Percentiles rank a stretch among this genome's conserved stretches.
Evolutionary conservation across 2,113 vertebrate genomes (phyloP).

Genomic region (Carassius auratus): DNA sequence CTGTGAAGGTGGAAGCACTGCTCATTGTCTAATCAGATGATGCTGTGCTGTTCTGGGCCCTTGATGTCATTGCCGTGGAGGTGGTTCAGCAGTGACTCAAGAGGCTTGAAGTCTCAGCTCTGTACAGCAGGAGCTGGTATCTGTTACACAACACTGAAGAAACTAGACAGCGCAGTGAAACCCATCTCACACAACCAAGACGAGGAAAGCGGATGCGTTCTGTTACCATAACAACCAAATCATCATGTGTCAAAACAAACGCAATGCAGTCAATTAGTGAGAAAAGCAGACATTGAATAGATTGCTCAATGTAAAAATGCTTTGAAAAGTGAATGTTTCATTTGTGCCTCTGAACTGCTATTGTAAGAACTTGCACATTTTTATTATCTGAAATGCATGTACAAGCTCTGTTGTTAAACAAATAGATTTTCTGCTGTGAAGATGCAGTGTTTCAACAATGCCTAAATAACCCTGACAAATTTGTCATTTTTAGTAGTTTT

Average conservation of each 20-base stretch:
- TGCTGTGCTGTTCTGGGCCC: neutral
- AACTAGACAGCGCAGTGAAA: neutral
- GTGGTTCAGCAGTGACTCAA: conserved; percentile 23
- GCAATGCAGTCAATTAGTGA: neutral
- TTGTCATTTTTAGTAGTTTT: neutral
- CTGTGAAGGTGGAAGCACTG: neutral
- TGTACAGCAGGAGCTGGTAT: neutral
- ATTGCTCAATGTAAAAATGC: neutral
- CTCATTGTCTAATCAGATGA: conserved; percentile 22
- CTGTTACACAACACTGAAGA: conserved; percentile 24
- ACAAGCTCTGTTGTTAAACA: neutral
- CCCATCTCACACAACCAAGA: conserved; percentile 2
- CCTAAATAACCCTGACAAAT: neutral
- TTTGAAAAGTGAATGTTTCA: too few relatives aligned
- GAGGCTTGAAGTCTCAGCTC: neutral
- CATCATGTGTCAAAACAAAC: conserved; percentile 44
- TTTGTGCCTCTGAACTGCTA: neutral
- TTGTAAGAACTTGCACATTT: neutral
- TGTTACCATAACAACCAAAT: conserved; percentile 49
- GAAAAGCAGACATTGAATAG: neutral
- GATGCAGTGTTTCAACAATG: neutral
- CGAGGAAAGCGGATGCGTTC: conserved; percentile 17
- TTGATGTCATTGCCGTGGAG: conserved; percentile 19
- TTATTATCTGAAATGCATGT: neutral
- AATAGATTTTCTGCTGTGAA: neutral